Evolutionary conservation across 2,888 invertebrate genomes (phyloP), one percentile per base, ranked within the genome.

Genomic region (Pristionchus japonicus): DNA sequence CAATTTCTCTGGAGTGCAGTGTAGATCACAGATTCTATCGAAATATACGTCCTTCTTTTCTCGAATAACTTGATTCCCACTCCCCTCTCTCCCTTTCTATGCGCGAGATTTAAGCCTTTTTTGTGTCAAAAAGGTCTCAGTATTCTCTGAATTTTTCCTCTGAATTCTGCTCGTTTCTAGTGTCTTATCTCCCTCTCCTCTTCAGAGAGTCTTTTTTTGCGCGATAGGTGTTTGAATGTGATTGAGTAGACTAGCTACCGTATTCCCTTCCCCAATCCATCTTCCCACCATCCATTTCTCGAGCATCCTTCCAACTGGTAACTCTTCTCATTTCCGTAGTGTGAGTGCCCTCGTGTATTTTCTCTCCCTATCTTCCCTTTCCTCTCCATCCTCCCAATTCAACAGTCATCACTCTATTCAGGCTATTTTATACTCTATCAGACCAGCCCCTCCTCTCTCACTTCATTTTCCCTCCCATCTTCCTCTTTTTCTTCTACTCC

Each of bases 391-490:
- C 47, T 47, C 77, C 17, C 77, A 77, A 77, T 77, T 77, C 77
- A 77, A 77, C 77, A 77, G 77, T 77, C 77, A 77, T 77, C 77
- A 77, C 43, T 77, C 77, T 17, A 77, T 77, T 47, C 43, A 77
- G 77, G 43, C 77, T n/a, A 77, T 27, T 40, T 40, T 47, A n/a
- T 77, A 43, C 70, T 77, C 40, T 77, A 77, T 47, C 77, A 77
- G 11, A 43, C 15, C 40, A 15, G 17, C 70, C 67, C 67, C 15
- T 17, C 34, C 67, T 34, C 34, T 31, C 31, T 31, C 34, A 6
- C 34, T 3, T 3, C 67, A 34, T 17, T 34, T 74, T 27, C 40
- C 31, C 61, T 6, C 31, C 31, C 31, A 31, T 64, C 64, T 2
- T 13, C 31, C 64, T 64, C 31, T 34, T 64, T 64, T 64, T 64